Percentiles rank a stretch among this genome's conserved stretches.
Conservation (phyloP, 1,140 invertebrate species). For the Reticulitermes speratus region DNA sequence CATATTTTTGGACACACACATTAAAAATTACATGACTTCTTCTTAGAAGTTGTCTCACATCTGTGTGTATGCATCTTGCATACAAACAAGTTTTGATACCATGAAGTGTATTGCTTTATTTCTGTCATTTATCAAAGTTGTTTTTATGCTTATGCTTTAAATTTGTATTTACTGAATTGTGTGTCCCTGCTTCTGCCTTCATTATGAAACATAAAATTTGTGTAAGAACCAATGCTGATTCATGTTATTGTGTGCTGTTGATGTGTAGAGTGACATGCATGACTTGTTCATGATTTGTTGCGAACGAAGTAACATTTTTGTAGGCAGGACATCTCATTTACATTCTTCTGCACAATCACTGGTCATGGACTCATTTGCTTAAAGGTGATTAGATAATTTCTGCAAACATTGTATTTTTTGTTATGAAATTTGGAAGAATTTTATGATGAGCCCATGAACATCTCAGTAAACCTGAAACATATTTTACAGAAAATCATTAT, state of each 20-base stretch:
- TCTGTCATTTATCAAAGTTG: background rate
- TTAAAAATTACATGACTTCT: background rate
- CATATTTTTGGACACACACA: background rate
- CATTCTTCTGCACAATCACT: background rate
- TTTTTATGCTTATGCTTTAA: background rate
- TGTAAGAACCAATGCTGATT: background rate
- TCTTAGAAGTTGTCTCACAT: background rate
- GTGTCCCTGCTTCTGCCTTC: background rate
- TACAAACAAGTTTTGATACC: background rate
- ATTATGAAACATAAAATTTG: background rate
- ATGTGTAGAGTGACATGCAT: background rate
- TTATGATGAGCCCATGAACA: background rate
- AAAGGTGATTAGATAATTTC: background rate
- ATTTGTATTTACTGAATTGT: background rate
- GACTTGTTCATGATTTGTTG: background rate
- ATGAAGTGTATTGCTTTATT: background rate
- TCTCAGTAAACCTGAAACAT: background rate
- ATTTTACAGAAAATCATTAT: background rate
- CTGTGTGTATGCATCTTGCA: background rate
- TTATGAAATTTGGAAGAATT: background rate
- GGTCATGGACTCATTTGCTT: background rate
- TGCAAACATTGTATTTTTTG: background rate
- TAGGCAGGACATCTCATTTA: background rate
- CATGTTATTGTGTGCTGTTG: background rate
- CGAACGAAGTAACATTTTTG: background rate